A percentile compares a stretch with the other conserved stretches of the same genome.
These are phyloP conservation scores for Leucoraja ocellata DNA, from an alignment of 2,797 vertebrate species.

Conservation along the genomic window DNA sequence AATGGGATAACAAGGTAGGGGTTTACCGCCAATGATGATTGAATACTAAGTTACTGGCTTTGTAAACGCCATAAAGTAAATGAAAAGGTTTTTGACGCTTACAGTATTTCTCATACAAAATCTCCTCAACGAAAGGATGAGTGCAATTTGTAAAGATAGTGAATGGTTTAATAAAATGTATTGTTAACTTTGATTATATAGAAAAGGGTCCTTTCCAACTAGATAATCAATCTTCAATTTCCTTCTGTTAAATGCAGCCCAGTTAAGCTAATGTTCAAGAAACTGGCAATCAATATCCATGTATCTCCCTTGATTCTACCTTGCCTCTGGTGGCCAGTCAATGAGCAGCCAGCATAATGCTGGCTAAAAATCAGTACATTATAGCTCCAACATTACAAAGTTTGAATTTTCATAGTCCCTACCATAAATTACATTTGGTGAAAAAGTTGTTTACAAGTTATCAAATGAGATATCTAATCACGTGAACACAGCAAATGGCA, in stretches of 20 bases:
- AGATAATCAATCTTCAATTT: not conserved
- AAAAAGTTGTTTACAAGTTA: not conserved
- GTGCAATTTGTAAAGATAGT: not conserved
- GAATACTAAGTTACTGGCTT: not conserved
- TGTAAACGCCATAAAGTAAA: not conserved
- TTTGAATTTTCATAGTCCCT: not conserved
- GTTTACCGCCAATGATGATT: not conserved
- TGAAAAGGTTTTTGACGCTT: not conserved
- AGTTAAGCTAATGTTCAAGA: not conserved
- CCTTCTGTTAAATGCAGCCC: not conserved
- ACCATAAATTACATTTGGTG: not conserved
- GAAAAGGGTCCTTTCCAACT: not conserved
- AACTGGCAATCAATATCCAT: not conserved
- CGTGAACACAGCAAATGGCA: too few species aligned
- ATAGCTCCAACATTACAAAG: not conserved
- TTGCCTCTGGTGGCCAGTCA: not conserved
- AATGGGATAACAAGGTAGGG: slow-evolving; percentile 5
- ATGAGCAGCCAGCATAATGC: not conserved
- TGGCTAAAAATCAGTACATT: not conserved
- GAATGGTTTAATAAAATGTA: not conserved
- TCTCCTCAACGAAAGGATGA: not conserved
- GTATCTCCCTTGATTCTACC: not conserved
- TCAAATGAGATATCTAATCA: not conserved
- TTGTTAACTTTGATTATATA: not conserved
- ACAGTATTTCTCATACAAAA: not conserved